These are phyloP conservation scores for Typhlichthys eigenmanni DNA, from an alignment of 2,797 vertebrate genomes.

Conservation along the genomic window DNA sequence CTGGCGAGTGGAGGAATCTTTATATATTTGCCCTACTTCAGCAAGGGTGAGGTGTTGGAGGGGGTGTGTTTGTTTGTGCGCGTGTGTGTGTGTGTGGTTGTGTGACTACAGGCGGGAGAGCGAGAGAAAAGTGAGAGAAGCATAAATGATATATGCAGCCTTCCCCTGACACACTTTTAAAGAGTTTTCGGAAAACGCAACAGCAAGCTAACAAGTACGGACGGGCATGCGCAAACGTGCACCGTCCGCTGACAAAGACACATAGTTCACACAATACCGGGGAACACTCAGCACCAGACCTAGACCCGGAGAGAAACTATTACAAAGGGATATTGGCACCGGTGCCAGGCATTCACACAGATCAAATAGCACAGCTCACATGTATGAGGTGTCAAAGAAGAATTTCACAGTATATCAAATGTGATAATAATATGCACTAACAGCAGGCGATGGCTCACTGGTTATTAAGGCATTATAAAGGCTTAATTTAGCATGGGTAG, in stretches of 20 bases:
- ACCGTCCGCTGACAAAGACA: constrained; percentile 26
- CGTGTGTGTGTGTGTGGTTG: background rate
- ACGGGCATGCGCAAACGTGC: constrained; percentile 12
- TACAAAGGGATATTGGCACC: constrained; percentile 12
- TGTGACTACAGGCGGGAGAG: background rate
- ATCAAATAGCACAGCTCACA: constrained; percentile 24
- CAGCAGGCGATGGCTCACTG: constrained; percentile 41
- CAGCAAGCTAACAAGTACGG: constrained; percentile 2
- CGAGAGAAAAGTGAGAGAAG: constrained; percentile 1
- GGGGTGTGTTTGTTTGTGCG: background rate
- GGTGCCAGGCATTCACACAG: constrained; percentile 11
- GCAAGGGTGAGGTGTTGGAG: constrained; percentile 5
- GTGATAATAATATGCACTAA: constrained; percentile 37
- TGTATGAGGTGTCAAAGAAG: constrained; percentile 6
- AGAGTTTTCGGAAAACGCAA: constrained; percentile 11
- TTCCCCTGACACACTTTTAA: constrained; percentile 9
- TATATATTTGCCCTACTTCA: constrained; percentile 24
- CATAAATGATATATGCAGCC: constrained; percentile 13
- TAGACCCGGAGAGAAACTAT: background rate
- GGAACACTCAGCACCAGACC: background rate
- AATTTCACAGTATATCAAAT: constrained; percentile 35
- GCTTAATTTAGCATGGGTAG: constrained; percentile 70
- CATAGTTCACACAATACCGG: constrained; percentile 32
- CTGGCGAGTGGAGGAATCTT: constrained; percentile 32
- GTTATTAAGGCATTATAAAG: constrained; percentile 68